Evolutionary conservation across 2,113 vertebrate species (phyloP).

Genomic region (Melanotaenia duboulayi): DNA sequence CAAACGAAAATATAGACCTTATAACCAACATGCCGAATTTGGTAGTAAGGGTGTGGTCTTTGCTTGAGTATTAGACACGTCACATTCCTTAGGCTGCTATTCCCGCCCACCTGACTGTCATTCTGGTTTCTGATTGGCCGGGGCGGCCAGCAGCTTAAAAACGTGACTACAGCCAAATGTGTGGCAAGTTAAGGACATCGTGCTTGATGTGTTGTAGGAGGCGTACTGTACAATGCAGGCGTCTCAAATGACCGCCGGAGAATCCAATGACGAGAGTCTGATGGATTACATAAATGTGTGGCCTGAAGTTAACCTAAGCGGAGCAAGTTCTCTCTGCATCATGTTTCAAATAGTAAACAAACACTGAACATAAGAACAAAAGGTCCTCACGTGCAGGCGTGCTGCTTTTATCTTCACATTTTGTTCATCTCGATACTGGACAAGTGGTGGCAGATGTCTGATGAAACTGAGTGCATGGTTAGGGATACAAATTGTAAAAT

Average conservation of each 20-base stretch:
- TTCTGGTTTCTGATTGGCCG: conserved; percentile 68
- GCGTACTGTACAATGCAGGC: conserved; percentile 17
- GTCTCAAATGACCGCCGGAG: conserved; percentile 17
- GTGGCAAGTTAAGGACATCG: conserved; percentile 62
- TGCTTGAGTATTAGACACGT: conserved; percentile 7
- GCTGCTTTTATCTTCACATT: not conserved
- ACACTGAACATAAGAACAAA: conserved; percentile 7
- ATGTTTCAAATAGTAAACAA: conserved; percentile 49
- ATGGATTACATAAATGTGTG: conserved; percentile 56
- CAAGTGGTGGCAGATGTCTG: not conserved
- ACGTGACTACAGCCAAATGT: conserved; percentile 76
- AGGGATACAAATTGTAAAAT: not conserved
- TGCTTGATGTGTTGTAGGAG: conserved; percentile 40
- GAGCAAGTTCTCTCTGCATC: not conserved
- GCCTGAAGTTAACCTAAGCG: conserved; percentile 21
- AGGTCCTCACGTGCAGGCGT: conserved; percentile 44
- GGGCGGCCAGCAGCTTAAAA: conserved; percentile 59
- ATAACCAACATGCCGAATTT: conserved; percentile 48
- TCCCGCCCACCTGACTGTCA: conserved; percentile 34
- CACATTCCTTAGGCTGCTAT: conserved; percentile 7
- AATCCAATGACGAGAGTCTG: conserved; percentile 48
- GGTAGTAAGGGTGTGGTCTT: conserved; percentile 52
- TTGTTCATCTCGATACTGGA: not conserved
- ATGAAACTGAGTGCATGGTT: not conserved
- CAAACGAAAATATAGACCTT: not conserved